Percentiles rank a stretch among this genome's conserved stretches.
phyloP scores from a whole-genome alignment of 2,888 invertebrate genomes.

The Phasia obesa region DNA sequence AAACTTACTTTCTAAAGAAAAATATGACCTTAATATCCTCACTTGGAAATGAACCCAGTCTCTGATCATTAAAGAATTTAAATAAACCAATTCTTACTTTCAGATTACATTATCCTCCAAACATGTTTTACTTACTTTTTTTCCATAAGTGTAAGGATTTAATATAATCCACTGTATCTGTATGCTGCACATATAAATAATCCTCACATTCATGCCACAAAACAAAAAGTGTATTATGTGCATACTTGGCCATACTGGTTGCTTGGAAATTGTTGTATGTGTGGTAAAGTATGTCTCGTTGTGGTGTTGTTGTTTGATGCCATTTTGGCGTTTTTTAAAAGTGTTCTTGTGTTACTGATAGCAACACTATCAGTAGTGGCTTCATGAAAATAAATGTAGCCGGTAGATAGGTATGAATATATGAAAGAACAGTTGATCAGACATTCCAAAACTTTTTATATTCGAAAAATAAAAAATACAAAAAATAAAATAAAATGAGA shows the following conservation, averaged over 20 bases:
- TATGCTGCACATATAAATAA: neutral
- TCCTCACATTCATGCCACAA: neutral
- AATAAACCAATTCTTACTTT: neutral
- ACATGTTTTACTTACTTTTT: slow-evolving; percentile 3
- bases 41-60: no score
- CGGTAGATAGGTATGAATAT: slow-evolving; percentile 44
- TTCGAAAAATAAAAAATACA: neutral
- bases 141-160: slow-evolving; percentile 15
- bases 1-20: no score
- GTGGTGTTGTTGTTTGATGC: slow-evolving; percentile 59
- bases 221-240: slow-evolving; percentile 18
- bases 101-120: neutral
- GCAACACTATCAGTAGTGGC: slow-evolving; percentile 70
- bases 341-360: slow-evolving; percentile 71
- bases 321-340: slow-evolving; percentile 71
- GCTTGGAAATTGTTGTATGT: slow-evolving; percentile 54
- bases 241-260: slow-evolving; percentile 16
- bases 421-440: slow-evolving; percentile 32
- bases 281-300: slow-evolving; percentile 65
- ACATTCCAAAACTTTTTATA: slow-evolving; percentile 44
- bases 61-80: no score
- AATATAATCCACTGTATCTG: slow-evolving; percentile 8
- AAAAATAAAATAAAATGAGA: neutral
- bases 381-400: slow-evolving; percentile 68
- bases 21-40: no score